phyloP scores from a whole-genome alignment of 2,797 vertebrate species.

The Phalanger gymnotis region DNA sequence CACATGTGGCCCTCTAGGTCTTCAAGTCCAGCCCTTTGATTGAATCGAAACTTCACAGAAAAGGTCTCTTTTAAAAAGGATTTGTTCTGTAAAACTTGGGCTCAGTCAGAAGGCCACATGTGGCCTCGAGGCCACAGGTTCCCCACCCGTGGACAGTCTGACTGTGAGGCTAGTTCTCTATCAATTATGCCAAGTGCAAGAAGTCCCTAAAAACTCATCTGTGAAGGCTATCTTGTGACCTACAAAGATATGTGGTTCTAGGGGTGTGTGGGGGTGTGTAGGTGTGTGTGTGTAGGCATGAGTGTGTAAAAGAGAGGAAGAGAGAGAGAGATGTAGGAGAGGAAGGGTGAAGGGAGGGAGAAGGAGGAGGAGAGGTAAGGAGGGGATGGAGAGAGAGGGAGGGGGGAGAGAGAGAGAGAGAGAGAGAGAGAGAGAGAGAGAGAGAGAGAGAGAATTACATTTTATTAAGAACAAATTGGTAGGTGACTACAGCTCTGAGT shows the following conservation, averaged over 20 bases:
- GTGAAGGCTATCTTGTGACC: not conserved
- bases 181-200: not conserved
- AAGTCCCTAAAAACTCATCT: not conserved
- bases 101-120: no score
- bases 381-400: accelerated
- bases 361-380: no score
- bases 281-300: no score
- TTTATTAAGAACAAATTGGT: not conserved
- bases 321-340: not conserved
- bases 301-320: not conserved
- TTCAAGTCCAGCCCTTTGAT: no score
- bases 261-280: not conserved
- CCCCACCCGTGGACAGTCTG: not conserved
- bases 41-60: no score
- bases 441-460: not conserved
- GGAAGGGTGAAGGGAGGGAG: no score
- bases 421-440: no score
- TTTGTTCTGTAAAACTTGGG: no score
- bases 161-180: not conserved
- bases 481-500: not conserved
- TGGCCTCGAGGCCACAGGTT: no score
- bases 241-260: not conserved
- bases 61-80: no score
- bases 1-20: no score
- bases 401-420: accelerated